Evolutionary conservation across 2,113 vertebrate genomes (phyloP), one percentile per base, ranked within the genome.

Genomic region (Heteronetta atricapilla): DNA sequence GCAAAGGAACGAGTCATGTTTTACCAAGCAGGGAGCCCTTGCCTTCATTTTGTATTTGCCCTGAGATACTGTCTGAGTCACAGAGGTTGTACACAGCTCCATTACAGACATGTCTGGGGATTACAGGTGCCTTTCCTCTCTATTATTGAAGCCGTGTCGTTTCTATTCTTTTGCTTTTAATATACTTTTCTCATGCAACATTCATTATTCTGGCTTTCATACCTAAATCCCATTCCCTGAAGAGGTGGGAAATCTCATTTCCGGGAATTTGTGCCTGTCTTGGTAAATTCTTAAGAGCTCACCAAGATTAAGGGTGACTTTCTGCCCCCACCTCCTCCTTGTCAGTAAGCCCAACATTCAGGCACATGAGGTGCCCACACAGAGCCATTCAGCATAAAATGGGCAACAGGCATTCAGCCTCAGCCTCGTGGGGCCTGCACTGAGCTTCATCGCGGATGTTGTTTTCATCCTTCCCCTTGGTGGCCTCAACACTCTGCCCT

Each of bases 191-290:
- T 67, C 63, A 42, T 68, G 64, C 22, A 59, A 64, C 60, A 60
- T 81, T 91, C 42, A 68, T 95, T 93, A 83, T 75, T 86, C 68
- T 88, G 42, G 56, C 42, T 80, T 83, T 53, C 79, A 34, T 88
- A 50, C 73, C 52, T 89, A 73, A 86, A 67, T 81, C 63, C 52
- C 46, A 7, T 18, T 86, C 73, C 56, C 83, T 31, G 58, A 87
- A 73, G 58, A 86, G 77, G 62, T 82, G 62, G 62, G 33, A 92
- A 76, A 86, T 89, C 83, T 89, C n/a, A 64, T 94, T 93, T 86
- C 76, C 73, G 75, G 64, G 48, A 91, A 75, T 86, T 38, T 83
- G 26, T 82, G 76, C 5, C 68, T 86, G 52, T 72, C 56, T 88
- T 46, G 31, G 29, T 80, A 76, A 93, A 64, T 28, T 78, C 76